A percentile compares a stretch with the other conserved stretches of the same genome.
Evolutionary conservation across 1,140 invertebrate genomes (phyloP).

Genomic region (Ectropis grisescens): DNA sequence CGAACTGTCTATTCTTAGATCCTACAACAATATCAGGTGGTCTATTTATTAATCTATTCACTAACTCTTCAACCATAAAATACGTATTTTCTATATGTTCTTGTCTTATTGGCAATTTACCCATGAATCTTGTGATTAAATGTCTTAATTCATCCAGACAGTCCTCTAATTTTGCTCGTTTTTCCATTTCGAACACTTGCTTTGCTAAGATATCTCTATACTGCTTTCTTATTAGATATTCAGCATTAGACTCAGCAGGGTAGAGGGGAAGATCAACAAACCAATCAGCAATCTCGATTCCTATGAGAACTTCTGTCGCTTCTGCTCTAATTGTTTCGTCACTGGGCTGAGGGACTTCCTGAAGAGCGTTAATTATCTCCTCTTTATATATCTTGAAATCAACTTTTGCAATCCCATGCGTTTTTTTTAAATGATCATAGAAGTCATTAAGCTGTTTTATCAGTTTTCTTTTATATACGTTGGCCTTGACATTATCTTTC

Average conservation of each 20-base stretch:
- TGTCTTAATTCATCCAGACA: conserved; percentile 16
- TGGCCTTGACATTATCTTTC: conserved; percentile 21
- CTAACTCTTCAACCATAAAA: conserved; percentile 29
- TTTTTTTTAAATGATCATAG: conserved; percentile 24
- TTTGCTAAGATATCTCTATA: conserved; percentile 24
- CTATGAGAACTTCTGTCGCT: conserved; percentile 31
- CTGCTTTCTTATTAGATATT: conserved; percentile 18
- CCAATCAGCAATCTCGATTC: conserved; percentile 41
- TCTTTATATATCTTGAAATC: conserved; percentile 23
- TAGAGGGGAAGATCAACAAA: conserved; percentile 27
- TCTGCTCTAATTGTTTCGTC: conserved; percentile 27
- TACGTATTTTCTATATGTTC: conserved; percentile 21
- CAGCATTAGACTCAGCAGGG: conserved; percentile 12
- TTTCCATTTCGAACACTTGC: conserved; percentile 28
- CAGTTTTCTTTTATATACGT: conserved; percentile 29
- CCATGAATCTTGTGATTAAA: conserved; percentile 23
- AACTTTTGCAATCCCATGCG: conserved; percentile 17
- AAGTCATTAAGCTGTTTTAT: conserved; percentile 21
- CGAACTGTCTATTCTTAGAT: conserved; percentile 7
- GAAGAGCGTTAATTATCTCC: conserved; percentile 28
- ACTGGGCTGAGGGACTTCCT: conserved; percentile 28
- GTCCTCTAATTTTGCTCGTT: conserved; percentile 6
- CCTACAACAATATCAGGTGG: conserved; percentile 3
- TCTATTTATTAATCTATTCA: conserved; percentile 29
- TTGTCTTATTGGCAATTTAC: conserved; percentile 18